Percentiles rank a stretch among this genome's conserved stretches.
Conservation (phyloP, 1,140 invertebrate species). For the Babylonia areolata region DNA sequence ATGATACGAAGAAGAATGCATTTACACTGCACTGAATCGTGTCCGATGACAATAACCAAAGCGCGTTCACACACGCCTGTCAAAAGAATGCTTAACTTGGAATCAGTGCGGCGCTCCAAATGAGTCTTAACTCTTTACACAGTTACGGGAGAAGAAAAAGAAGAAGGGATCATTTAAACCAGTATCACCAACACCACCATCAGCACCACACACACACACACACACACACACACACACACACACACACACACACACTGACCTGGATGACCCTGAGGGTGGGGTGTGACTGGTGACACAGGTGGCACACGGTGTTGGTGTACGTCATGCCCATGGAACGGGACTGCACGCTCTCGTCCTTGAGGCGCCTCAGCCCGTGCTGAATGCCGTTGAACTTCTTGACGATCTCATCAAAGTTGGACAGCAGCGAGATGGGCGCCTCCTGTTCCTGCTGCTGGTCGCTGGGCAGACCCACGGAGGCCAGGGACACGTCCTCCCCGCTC, state of each 20-base stretch:
- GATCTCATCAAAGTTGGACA: conserved; percentile 70
- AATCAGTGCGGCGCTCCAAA: no score
- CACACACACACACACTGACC: conserved; percentile 6
- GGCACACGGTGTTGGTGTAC: conserved; percentile 65
- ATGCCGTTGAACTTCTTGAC: conserved; percentile 65
- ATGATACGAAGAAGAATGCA: no score
- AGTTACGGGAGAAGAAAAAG: no score
- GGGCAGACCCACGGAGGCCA: conserved; percentile 43
- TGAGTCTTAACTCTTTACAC: no score
- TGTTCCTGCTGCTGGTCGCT: conserved; percentile 8
- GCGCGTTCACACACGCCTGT: no score
- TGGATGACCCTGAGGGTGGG: conserved; percentile 67
- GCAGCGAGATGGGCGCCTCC: conserved; percentile 57
- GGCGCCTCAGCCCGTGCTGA: conserved; percentile 55
- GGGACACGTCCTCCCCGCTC: conserved; percentile 34
- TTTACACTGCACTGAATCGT: no score
- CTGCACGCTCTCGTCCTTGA: conserved; percentile 66
- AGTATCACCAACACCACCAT: no score
- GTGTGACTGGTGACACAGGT: conserved; percentile 68
- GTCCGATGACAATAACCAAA: no score
- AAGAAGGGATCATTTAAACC: no score
- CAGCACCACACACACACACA: conserved; percentile 19
- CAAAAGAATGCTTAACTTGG: no score
- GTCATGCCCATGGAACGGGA: conserved; percentile 67
- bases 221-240: conserved; percentile 36